Evolutionary conservation across 2,113 vertebrate species (phyloP), one percentile per base, ranked within the genome.

Genomic region (Ammodytes marinus): DNA sequence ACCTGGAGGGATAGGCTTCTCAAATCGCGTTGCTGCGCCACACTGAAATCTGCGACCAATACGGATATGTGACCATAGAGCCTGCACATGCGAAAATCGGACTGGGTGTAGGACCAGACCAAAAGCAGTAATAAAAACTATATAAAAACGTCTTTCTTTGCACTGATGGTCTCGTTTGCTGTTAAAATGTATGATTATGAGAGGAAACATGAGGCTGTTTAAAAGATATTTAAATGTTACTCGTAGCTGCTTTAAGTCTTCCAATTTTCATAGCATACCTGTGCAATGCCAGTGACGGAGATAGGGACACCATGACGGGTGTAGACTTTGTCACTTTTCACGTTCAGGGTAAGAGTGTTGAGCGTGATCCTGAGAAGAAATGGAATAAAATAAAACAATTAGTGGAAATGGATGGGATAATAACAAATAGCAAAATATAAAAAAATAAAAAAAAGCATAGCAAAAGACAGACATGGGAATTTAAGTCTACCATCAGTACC

Each of bases 311-410:
- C 97, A n/a, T 97, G 96, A 10, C 97, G 96, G 37, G 97, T 99
- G 88, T 98, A 98, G 45, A 98, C 97, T 90, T 97, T 98, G 86
- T 99, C 97, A 89, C 97, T 99, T 92, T 97, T 98, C 80, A 99
- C 97, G 59, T 98, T 99, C 73, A 99, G 95, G 69, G 97, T 99
- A 88, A 98, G 83, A 7, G 97, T 99, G 92, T 97, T 98, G 74
- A 99, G 94, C 4, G 96, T 96, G 83, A 99, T 98, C 93, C 97
- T 99, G 84, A 9, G 11, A 77, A 6, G 37, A 65, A 84, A 27
- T 12, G 35, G 39, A 14, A 61, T 3, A 54, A 68, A 74, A 80
- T 27, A 42, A 15, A 68, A 65, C 0, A 6, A 46, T 68, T 1
- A 19, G 45, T 17, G 19, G 9, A 6, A 8, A 64, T 2, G 17